Conservation (phyloP, 2,113 vertebrate genomes). For the Dasyurus viverrinus region DNA sequence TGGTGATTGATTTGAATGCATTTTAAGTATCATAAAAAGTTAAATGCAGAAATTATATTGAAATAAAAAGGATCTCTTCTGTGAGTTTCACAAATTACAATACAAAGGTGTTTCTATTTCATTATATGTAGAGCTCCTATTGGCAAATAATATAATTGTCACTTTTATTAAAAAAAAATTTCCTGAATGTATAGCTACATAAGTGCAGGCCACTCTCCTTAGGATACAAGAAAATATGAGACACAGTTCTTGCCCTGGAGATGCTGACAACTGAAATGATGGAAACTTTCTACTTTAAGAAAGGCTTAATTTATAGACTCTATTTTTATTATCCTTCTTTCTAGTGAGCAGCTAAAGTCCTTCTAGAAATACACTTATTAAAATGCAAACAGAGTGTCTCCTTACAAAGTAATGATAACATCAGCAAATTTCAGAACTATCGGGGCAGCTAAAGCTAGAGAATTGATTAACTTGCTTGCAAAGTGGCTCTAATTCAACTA, state of each 20-base stretch:
- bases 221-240: neutral
- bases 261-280: constrained; percentile 26
- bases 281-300: constrained; percentile 55
- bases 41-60: neutral
- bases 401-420: constrained; percentile 84
- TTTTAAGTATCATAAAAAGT: neutral
- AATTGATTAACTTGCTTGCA: constrained; percentile 84
- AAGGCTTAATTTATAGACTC: constrained; percentile 76
- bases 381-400: constrained; percentile 80
- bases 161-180: neutral
- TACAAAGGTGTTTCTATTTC: neutral
- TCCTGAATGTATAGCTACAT: neutral
- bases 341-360: constrained; percentile 62
- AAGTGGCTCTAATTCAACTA: constrained; percentile 84
- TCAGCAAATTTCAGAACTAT: constrained; percentile 85
- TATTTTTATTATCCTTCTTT: constrained; percentile 63
- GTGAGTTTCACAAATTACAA: neutral
- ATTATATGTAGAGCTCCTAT: neutral
- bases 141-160: neutral
- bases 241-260: neutral
- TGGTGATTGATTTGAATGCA: neutral
- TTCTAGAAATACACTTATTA: constrained; percentile 81
- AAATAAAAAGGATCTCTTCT: neutral
- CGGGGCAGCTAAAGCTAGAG: constrained; percentile 81
- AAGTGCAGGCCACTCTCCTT: neutral